A percentile compares a stretch with the other conserved stretches of the same genome.
Conservation (phyloP, 2,888 invertebrate species). For the Sminthurinus aureus region DNA sequence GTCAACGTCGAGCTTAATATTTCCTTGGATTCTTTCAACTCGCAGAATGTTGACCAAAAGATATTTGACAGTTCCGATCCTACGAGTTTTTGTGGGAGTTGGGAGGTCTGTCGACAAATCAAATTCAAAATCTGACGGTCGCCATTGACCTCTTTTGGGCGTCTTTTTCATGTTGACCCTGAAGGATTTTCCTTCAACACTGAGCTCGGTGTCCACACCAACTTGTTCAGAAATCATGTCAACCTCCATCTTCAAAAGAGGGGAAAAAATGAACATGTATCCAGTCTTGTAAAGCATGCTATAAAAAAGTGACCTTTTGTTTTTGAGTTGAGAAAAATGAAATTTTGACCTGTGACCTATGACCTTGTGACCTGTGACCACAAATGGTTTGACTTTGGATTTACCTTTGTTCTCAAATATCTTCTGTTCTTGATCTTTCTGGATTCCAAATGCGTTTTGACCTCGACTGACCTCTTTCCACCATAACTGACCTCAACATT, state of each 20-base stretch:
- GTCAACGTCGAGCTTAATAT: too few relatives aligned
- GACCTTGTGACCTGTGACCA: too few relatives aligned
- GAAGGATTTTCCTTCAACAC: not conserved
- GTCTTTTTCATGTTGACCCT: too few relatives aligned
- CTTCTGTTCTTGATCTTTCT: too few relatives aligned
- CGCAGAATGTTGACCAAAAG: slow-evolving; percentile 12
- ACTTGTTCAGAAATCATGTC: not conserved
- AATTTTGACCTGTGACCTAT: too few relatives aligned
- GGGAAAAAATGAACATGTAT: too few relatives aligned
- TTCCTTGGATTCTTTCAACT: slow-evolving; percentile 29
- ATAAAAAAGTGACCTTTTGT: too few relatives aligned
- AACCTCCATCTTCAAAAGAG: not conserved
- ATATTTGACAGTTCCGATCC: not conserved
- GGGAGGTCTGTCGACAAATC: not conserved
- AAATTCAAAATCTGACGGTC: not conserved
- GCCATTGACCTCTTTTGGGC: too few relatives aligned
- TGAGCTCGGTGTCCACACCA: not conserved
- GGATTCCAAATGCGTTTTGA: too few relatives aligned
- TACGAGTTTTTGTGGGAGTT: not conserved
- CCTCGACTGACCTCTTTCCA: not conserved
- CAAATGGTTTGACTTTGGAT: too few relatives aligned
- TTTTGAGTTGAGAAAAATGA: not conserved
- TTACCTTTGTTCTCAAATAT: too few relatives aligned
- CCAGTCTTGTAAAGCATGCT: too few relatives aligned
- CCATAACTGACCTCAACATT: not conserved